Conservation (phyloP, 2,797 vertebrate genomes). For the Aldrovandia affinis region DNA sequence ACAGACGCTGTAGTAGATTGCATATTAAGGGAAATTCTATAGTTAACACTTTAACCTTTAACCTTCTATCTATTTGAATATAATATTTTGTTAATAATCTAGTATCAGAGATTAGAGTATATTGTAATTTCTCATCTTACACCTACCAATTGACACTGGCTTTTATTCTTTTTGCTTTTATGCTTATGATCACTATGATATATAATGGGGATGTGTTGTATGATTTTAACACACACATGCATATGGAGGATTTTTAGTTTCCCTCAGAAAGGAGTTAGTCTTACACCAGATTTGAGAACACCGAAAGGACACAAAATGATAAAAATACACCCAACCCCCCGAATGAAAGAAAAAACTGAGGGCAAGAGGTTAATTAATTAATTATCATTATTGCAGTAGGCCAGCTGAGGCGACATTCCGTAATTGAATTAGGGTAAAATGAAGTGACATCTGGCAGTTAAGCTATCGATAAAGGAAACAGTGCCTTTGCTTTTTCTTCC, state of each 20-base stretch:
- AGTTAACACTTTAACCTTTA: not conserved
- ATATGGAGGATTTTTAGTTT: not conserved
- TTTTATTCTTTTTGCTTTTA: too few relatives aligned
- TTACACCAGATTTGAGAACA: not conserved
- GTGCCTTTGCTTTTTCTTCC: conserved; percentile 23
- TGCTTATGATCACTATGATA: not conserved
- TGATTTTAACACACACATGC: not conserved
- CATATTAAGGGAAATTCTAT: not conserved
- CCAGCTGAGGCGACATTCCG: conserved; percentile 51
- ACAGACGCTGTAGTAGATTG: not conserved
- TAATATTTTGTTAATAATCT: not conserved
- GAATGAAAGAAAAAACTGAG: conserved; percentile 13
- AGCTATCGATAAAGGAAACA: conserved; percentile 38
- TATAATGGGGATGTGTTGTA: not conserved
- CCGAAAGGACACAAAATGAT: not conserved
- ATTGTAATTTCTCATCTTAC: not conserved
- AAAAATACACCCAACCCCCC: not conserved
- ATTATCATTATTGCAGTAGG: conserved; percentile 47
- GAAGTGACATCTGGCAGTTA: conserved; percentile 52
- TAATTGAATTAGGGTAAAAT: conserved; percentile 53
- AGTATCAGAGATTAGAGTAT: not conserved
- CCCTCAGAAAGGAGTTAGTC: not conserved
- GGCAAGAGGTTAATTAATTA: conserved; percentile 48
- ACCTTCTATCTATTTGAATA: not conserved
- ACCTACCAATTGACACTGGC: not conserved